Conservation (phyloP, 2,797 vertebrate species). For the Rhynchotus rufescens region DNA sequence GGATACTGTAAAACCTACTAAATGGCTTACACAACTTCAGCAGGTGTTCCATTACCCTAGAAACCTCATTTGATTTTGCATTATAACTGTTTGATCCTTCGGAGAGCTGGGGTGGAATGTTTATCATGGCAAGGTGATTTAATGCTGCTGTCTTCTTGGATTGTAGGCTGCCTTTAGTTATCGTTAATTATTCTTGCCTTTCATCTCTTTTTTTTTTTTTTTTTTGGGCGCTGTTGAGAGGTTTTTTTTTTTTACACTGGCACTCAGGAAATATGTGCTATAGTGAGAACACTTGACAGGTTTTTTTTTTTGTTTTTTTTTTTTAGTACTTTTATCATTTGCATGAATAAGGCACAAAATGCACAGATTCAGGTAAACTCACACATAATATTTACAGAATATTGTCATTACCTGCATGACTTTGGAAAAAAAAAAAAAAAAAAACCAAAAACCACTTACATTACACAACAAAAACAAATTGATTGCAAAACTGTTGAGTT, state of each 20-base stretch:
- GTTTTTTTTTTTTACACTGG: constrained; percentile 73
- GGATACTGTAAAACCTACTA: constrained; percentile 71
- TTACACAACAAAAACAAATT: constrained; percentile 79
- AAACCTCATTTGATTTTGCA: constrained; percentile 79
- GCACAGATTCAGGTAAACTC: constrained; percentile 97
- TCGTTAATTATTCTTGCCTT: constrained; percentile 65
- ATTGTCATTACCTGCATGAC: constrained; percentile 97
- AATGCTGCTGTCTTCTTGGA: constrained; percentile 69
- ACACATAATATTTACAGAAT: constrained; percentile 93
- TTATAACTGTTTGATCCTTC: constrained; percentile 77
- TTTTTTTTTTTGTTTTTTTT: not conserved
- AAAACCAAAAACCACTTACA: constrained; percentile 56
- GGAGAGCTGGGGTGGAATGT: constrained; percentile 77
- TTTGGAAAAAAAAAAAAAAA: constrained; percentile 80
- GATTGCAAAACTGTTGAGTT: constrained; percentile 84
- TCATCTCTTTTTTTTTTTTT: constrained; percentile 41
- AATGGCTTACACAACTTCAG: constrained; percentile 65
- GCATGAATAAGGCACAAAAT: constrained; percentile 99
- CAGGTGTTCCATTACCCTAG: constrained; percentile 76
- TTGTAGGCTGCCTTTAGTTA: constrained; percentile 72
- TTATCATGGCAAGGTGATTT: constrained; percentile 72
- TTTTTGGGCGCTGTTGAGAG: constrained; percentile 75
- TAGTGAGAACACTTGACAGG: constrained; percentile 83
- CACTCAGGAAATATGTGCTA: constrained; percentile 83
- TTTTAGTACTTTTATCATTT: constrained; percentile 86